Evolutionary conservation across 2,113 vertebrate genomes (phyloP).

Genomic region (Macquaria australasica): DNA sequence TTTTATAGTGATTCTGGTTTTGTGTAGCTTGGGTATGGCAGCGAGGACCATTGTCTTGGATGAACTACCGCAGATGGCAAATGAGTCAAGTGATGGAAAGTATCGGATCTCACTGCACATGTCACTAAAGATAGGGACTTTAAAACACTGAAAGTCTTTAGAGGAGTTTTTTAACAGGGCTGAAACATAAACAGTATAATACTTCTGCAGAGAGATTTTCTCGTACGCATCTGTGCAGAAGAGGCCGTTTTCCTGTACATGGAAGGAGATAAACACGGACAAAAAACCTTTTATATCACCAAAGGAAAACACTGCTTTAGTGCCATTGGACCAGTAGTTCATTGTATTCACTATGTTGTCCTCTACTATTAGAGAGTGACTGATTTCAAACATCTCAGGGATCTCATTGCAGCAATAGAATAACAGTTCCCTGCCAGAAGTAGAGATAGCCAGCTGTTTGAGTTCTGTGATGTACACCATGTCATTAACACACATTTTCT

Average conservation of each 20-base stretch:
- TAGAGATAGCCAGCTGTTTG: slow-evolving; percentile 10
- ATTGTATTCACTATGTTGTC: neutral
- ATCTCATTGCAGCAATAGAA: neutral
- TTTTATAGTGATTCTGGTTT: accelerated
- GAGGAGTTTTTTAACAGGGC: neutral
- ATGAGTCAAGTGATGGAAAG: neutral
- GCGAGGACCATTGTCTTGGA: neutral
- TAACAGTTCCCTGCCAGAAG: neutral
- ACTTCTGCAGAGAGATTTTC: neutral
- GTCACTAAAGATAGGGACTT: neutral
- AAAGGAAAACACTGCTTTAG: slow-evolving; percentile 72
- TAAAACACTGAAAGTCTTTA: neutral
- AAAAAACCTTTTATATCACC: slow-evolving; percentile 77
- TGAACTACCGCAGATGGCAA: neutral
- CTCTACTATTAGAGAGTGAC: neutral
- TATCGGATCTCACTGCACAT: neutral
- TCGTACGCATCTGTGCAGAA: slow-evolving; percentile 33
- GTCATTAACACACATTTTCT: neutral
- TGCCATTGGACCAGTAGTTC: slow-evolving; percentile 71
- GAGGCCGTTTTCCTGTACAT: slow-evolving; percentile 63
- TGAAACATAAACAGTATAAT: neutral
- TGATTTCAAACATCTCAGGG: accelerated
- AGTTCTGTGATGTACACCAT: slow-evolving; percentile 16
- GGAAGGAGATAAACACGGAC: slow-evolving; percentile 67
- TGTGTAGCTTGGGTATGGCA: accelerated